Base-by-base conservation (phyloP, 2,113 vertebrate species). In the Megalops atlanticus region DNA sequence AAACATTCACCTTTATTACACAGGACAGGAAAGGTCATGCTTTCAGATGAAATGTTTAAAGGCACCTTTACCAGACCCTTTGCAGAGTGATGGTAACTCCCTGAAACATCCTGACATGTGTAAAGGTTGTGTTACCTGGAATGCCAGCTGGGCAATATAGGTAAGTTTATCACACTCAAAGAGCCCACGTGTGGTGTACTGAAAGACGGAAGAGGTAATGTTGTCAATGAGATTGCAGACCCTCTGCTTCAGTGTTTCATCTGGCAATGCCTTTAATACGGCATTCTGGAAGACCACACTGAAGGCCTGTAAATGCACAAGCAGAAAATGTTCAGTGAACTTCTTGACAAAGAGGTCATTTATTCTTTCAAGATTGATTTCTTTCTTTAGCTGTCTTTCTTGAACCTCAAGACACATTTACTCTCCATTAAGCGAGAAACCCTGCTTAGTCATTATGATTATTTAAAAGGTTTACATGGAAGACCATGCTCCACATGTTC, bases 81-180 rank as follows among this genome's bases (percentile, higher is more conserved):
- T n/a, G 11, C 21, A 64, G 5, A n/a, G n/a, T 8, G 74, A 70
- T 71, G 77, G 58, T 52, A 75, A 72, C 64, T 36, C 11, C 16
- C 8, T 15, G 36, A 40, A 24, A 43, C 33, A 52, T 27, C 43
- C 35, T 49, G 52, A 74, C 49, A 49, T 35, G 24, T 64, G 47
- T 79, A 45, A 43, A 45, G 27, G 52, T 15, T 47, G 69, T n/a
- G 49, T 18, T 93, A 99, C 98, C 96, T 99, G 98, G 91, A 99
- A 98, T 80, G 96, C 92, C 21, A 99, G 92, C 90, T 98, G 98
- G 45, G 96, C 92, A 0, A 90, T 95, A 90, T 96, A 99, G 72
- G 94, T 98, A 87, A 99, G 90, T 81, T 98, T 97, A 88, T 99
- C 96, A 38, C 94, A 93, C 87, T 99, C 97, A 15, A 99, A 99